A percentile compares a stretch with the other conserved stretches of the same genome.
Conservation (phyloP, 2,888 invertebrate species). For the Polymixis flavicincta region DNA sequence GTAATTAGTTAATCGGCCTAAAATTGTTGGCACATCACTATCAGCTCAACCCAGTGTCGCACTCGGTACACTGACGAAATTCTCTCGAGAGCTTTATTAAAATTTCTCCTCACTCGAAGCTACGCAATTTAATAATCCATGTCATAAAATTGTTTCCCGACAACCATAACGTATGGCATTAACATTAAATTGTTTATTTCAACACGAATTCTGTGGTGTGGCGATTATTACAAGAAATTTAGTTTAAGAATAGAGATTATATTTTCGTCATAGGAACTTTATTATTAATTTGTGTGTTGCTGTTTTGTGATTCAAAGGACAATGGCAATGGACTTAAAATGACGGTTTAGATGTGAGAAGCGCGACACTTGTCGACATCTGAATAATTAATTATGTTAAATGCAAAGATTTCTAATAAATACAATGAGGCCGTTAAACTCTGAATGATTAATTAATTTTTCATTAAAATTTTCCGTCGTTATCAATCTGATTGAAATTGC, state of each 20-base stretch:
- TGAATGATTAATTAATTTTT: constrained; percentile 4
- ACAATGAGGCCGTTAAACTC: constrained; percentile 6
- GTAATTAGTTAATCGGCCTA: constrained; percentile 53
- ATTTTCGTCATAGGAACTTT: background rate
- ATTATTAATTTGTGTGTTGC: background rate
- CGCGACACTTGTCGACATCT: background rate
- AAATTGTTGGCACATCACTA: constrained; percentile 56
- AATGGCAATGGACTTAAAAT: background rate
- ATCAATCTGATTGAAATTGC: background rate
- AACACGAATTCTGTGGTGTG: constrained; percentile 41
- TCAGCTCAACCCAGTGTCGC: constrained; percentile 58
- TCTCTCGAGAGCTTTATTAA: constrained; percentile 74
- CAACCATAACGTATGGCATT: constrained; percentile 60
- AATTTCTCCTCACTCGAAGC: constrained; percentile 73
- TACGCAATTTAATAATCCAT: constrained; percentile 78
- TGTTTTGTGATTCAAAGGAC: constrained; percentile 1
- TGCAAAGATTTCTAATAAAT: constrained; percentile 24
- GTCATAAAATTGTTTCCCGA: constrained; percentile 74
- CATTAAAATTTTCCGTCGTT: background rate
- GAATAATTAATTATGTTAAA: constrained; percentile 31
- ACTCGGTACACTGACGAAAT: constrained; percentile 57
- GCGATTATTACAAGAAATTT: constrained; percentile 39
- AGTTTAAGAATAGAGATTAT: constrained; percentile 2
- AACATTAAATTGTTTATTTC: constrained; percentile 59
- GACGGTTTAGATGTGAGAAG: background rate